Conservation (phyloP, 2,797 vertebrate species). For the Paratrypauchen microcephalus region DNA sequence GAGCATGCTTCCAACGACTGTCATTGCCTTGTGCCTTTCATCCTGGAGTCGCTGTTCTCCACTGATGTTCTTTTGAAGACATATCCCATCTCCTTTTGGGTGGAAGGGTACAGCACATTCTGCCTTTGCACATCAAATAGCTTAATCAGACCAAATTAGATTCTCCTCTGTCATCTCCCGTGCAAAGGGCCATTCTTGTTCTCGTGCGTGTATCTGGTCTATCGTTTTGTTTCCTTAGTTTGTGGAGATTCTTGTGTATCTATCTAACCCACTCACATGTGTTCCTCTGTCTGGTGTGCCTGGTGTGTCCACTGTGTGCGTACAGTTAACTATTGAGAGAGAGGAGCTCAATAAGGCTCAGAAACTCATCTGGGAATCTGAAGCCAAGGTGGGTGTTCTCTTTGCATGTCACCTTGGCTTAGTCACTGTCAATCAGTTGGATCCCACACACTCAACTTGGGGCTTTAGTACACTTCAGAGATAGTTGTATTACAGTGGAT, state of each 20-base stretch:
- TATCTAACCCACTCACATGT: conserved; percentile 59
- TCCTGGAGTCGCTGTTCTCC: conserved; percentile 51
- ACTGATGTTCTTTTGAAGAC: conserved; percentile 62
- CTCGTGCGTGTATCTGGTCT: conserved; percentile 23
- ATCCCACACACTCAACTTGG: neutral
- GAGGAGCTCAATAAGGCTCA: conserved; percentile 80
- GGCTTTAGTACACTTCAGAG: conserved; percentile 4
- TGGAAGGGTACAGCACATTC: conserved; percentile 58
- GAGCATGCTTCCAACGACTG: conserved; percentile 52
- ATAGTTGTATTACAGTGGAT: conserved; percentile 3
- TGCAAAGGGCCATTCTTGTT: conserved; percentile 34
- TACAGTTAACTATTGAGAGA: conserved; percentile 80
- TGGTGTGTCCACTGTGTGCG: conserved; percentile 45
- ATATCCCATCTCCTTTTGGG: conserved; percentile 69
- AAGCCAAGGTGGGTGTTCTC: conserved; percentile 79
- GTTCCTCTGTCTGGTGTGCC: conserved; percentile 51
- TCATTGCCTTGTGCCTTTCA: conserved; percentile 58
- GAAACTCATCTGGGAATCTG: conserved; percentile 76
- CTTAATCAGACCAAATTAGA: conserved; percentile 49
- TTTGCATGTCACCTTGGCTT: conserved; percentile 46
- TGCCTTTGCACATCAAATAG: conserved; percentile 64
- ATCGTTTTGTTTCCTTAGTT: conserved; percentile 31
- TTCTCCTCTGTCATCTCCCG: conserved; percentile 49
- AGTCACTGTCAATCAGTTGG: conserved; percentile 28
- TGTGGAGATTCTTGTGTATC: conserved; percentile 50